Evolutionary conservation across 1,140 invertebrate species (phyloP).

Genomic region (Aphaenogaster ashmeadi): DNA sequence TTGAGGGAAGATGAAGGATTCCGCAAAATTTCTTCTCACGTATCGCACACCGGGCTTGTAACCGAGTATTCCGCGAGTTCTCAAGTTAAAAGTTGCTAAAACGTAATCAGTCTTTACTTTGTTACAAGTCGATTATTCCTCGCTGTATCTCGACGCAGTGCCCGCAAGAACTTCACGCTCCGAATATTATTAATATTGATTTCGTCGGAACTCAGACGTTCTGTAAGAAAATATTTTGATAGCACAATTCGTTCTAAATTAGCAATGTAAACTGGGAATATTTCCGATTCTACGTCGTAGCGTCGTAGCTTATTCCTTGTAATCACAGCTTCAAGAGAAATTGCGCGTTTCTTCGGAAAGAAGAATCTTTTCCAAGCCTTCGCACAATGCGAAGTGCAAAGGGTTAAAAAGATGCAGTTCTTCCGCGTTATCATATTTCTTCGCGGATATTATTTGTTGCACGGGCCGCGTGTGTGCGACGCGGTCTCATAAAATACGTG

Average conservation of each 20-base stretch:
- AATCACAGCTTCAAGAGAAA: slow-evolving; percentile 26
- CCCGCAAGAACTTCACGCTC: not conserved
- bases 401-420: slow-evolving; percentile 50
- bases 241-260: slow-evolving; percentile 4
- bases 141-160: not conserved
- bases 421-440: slow-evolving; percentile 45
- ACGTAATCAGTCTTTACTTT: slow-evolving; percentile 21
- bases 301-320: not conserved
- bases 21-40: not conserved
- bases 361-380: not conserved
- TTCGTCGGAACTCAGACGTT: not conserved
- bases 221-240: not conserved
- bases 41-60: not conserved
- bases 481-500: slow-evolving; percentile 54
- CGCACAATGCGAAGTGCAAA: slow-evolving; percentile 5
- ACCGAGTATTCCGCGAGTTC: not conserved
- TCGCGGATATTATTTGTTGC: slow-evolving; percentile 52
- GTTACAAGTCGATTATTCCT: not conserved
- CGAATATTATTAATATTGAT: not conserved
- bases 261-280: slow-evolving; percentile 8
- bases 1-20: slow-evolving; percentile 29
- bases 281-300: not conserved
- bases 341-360: not conserved
- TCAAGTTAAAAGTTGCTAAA: slow-evolving; percentile 29
- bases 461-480: slow-evolving; percentile 12